Evolutionary conservation across 1,140 invertebrate species (phyloP), one percentile per base, ranked within the genome.

Genomic region (Agraylea sexmaculata): DNA sequence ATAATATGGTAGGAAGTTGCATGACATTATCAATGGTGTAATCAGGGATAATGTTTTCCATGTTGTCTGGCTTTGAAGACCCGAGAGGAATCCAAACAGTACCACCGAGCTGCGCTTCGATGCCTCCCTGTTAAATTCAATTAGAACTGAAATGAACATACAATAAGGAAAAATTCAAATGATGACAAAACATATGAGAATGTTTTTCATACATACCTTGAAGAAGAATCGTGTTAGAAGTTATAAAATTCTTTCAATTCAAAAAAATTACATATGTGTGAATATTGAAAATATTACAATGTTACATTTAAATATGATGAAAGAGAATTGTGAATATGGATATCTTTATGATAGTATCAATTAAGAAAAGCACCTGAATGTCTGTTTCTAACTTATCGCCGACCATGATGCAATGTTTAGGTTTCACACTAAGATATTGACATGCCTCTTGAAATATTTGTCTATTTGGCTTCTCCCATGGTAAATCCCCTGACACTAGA

Each of bases 381-480:
- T 88, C 86, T 7, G 84, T 87, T 57, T 87, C 81, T 42, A 88
- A 55, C 55, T 84, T 86, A 53, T 88, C 86, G 7, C 85, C 85
- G 49, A 89, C 77, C 83, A 90, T 88, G 45, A 85, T 72, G 60
- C 83, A 87, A 47, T 76, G 71, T 12, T 70, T 56, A 0, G 84
- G 75, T 47, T 74, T 64, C 6, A 88, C 78, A 41, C 74, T 68
- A 22, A 88, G 70, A 50, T 68, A 70, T 51, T 77, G 71, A 62
- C 81, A 87, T 5, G 83, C 84, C 45, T 80, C 73, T 37, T 75
- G 64, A 55, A 86, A 84, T 57, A 88, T 87, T 54, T 78, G 71
- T 40, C 75, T 68, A 51, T 85, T 69, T 1, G 85, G 84, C 55
- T 89, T 89, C 60, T 87, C 83, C 75, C 80, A 85, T 2, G 80